These are phyloP conservation scores for Monomorium pharaonis DNA, from an alignment of 1,140 invertebrate species.

Conservation along the genomic window DNA sequence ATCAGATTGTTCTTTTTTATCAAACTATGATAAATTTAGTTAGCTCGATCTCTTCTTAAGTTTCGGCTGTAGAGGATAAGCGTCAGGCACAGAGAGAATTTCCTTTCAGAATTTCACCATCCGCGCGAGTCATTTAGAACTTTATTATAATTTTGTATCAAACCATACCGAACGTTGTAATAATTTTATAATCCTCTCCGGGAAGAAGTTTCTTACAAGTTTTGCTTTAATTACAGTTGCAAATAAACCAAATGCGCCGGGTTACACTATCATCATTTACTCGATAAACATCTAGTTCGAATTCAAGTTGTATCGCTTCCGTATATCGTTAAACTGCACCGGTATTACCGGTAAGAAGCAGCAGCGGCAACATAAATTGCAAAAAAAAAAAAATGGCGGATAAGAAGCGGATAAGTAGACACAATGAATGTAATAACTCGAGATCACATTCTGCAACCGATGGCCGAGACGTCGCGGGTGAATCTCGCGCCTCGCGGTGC, in stretches of 20 bases:
- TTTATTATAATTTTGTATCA: too few relatives aligned
- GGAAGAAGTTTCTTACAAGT: not conserved
- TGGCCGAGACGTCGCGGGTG: not conserved
- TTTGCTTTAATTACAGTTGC: not conserved
- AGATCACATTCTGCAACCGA: not conserved
- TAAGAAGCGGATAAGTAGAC: not conserved
- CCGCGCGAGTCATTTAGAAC: too few relatives aligned
- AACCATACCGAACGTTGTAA: too few relatives aligned
- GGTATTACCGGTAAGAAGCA: not conserved
- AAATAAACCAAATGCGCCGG: not conserved
- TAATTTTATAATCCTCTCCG: too few relatives aligned
- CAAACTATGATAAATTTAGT: slow-evolving; percentile 18
- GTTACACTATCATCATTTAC: not conserved
- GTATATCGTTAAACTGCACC: not conserved
- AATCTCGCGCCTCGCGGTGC: not conserved
- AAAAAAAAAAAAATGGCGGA: not conserved
- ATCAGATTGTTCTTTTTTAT: not conserved
- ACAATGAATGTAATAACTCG: not conserved
- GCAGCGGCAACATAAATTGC: not conserved
- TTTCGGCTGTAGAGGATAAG: not conserved
- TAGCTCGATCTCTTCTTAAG: not conserved
- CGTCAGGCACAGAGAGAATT: not conserved
- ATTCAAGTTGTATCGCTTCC: not conserved
- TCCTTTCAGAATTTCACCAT: too few relatives aligned
- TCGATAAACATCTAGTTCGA: not conserved